Percentiles rank a stretch among this genome's conserved stretches.
These are phyloP conservation scores for Drosophila serrata DNA, from an alignment of 1,140 invertebrate genomes.

Conservation along the genomic window DNA sequence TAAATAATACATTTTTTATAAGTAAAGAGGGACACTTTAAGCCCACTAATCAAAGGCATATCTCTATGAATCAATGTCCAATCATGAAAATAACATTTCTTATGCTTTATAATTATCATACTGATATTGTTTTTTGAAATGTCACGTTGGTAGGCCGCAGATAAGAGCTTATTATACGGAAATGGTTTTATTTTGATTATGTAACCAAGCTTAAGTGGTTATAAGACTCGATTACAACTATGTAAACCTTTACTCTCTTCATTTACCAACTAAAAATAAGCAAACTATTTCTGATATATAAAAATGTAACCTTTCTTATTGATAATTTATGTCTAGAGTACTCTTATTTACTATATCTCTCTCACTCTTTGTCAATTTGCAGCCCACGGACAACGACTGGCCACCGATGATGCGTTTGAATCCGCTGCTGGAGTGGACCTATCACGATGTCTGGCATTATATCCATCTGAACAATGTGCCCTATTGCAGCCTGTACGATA, in stretches of 20 bases:
- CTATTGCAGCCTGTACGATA: slow-evolving; percentile 95
- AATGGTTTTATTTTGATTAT: slow-evolving; percentile 5
- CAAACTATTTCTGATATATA: not conserved
- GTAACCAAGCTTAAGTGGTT: not conserved
- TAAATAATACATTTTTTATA: too few species aligned
- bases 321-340: not conserved
- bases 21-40: too few species aligned
- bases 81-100: not conserved
- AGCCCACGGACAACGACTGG: slow-evolving; percentile 95
- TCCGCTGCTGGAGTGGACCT: slow-evolving; percentile 96
- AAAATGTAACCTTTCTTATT: not conserved
- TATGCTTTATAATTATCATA: slow-evolving; percentile 1
- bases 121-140: slow-evolving; percentile 3
- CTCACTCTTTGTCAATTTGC: slow-evolving; percentile 23
- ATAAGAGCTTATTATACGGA: slow-evolving; percentile 2
- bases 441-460: slow-evolving; percentile 95
- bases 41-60: not conserved
- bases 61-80: not conserved
- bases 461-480: slow-evolving; percentile 91
- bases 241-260: not conserved
- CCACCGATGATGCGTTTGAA: slow-evolving; percentile 94
- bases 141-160: slow-evolving; percentile 4
- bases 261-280: too few species aligned
- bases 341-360: not conserved
- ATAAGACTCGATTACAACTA: not conserved